Evolutionary conservation across 2,113 vertebrate genomes (phyloP).

Genomic region (Gallinago media): DNA sequence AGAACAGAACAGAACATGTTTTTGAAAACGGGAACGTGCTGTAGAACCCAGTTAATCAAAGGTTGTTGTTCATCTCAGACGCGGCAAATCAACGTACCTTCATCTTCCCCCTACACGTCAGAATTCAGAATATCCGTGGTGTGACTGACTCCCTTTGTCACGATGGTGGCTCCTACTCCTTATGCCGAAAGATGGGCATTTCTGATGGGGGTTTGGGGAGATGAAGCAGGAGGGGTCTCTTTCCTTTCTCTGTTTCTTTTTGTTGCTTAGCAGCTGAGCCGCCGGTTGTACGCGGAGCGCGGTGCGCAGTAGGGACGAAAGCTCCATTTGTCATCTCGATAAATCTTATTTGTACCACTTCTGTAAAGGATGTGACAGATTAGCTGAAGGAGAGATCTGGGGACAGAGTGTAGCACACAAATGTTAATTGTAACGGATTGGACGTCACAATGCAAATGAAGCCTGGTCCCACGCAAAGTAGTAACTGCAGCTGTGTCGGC

Average conservation of each 20-base stretch:
- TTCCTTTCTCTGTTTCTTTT: not conserved
- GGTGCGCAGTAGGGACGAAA: not conserved
- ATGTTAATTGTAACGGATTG: conserved; percentile 56
- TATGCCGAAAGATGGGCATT: not conserved
- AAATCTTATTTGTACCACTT: conserved; percentile 46
- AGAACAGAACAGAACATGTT: not conserved
- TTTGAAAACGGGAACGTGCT: conserved; percentile 10
- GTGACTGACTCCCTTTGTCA: not conserved
- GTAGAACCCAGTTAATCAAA: not conserved
- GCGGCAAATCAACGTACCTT: not conserved
- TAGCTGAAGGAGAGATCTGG: conserved; percentile 49
- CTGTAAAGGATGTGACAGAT: conserved; percentile 59
- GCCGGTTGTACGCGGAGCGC: not conserved
- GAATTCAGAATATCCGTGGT: not conserved
- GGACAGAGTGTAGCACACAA: conserved; percentile 25
- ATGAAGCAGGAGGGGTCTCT: accelerated
- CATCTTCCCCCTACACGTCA: not conserved
- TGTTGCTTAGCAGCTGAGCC: conserved; percentile 59
- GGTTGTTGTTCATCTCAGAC: not conserved
- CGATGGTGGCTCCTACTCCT: not conserved
- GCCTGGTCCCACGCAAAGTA: not conserved
- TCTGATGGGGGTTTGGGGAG: not conserved
- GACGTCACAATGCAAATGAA: conserved; percentile 37
- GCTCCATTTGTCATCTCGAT: conserved; percentile 49
- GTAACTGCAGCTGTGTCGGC: not conserved